Evolutionary conservation across 2,113 vertebrate genomes (phyloP), one percentile per base, ranked within the genome.

Genomic region (Sinocyclocheilus anshuiensis): DNA sequence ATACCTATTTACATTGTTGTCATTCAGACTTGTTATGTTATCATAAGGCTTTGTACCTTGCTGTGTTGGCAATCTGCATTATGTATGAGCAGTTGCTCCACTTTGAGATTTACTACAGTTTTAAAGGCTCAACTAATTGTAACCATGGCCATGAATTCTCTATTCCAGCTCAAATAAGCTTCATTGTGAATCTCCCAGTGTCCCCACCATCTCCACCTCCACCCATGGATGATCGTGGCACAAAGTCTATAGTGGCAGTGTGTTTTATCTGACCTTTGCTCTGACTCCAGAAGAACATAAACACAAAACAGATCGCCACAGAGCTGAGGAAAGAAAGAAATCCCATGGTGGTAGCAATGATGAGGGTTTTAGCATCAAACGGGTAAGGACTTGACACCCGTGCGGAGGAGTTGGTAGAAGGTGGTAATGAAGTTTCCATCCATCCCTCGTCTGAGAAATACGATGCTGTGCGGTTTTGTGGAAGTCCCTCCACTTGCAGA

Each of bases 281-380:
- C 88, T 96, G 96, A 86, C 96, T 97, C 97, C 96, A 98, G 86
- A 97, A 95, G 87, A 96, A 96, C 87, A 98, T 97, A 88, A 97
- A 96, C 57, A 96, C 91, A 48, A 98, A 98, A 87, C 97, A 98
- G 65, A 97, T 93, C 48, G 93, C 94, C 33, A 97, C 96, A 0
- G 97, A 97, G 89, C 96, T 96, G 69, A 98, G 93, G 87, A 98
- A 98, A 2, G 96, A 97, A 78, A 97, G 93, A 82, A 96, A 95
- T 26, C 97, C 97, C 79, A 97, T 96, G 1, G 95, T 96, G 61
- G 95, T 94, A 87, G 97, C 96, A 29, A 97, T 95, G 22, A 94
- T 93, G 48, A 97, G 91, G 0, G 96, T 96, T 88, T 95, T 95
- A 74, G 94, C 93, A 29, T 96, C 96, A 75, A 96, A 95, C 0